Evolutionary conservation across 2,797 vertebrate genomes (phyloP).

Genomic region (Hephaestus fuliginosus): DNA sequence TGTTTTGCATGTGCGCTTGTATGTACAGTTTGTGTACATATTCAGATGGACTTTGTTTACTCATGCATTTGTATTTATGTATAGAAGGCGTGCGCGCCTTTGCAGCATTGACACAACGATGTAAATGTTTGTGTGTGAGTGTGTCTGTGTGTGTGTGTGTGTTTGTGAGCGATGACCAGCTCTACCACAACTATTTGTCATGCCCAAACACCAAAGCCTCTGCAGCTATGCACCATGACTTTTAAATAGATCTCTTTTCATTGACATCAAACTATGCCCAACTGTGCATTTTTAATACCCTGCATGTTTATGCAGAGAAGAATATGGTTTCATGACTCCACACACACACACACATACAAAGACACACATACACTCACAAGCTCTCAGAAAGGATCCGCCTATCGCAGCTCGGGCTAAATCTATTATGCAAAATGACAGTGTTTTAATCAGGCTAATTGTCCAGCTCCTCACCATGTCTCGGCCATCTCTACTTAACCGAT

Average conservation of each 20-base stretch:
- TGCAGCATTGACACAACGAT: slow-evolving; percentile 36
- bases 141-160: slow-evolving; percentile 27
- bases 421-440: slow-evolving; percentile 74
- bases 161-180: slow-evolving; percentile 63
- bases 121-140: slow-evolving; percentile 53
- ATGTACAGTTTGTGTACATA: slow-evolving; percentile 72
- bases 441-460: slow-evolving; percentile 83
- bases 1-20: slow-evolving; percentile 51
- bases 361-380: slow-evolving; percentile 5
- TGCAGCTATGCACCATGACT: slow-evolving; percentile 79
- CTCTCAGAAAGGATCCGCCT: slow-evolving; percentile 51
- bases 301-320: slow-evolving; percentile 74
- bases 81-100: slow-evolving; percentile 30
- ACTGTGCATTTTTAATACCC: slow-evolving; percentile 78
- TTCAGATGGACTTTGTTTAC: slow-evolving; percentile 60
- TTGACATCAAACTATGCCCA: slow-evolving; percentile 74
- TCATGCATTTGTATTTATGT: slow-evolving; percentile 41
- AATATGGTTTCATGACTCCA: slow-evolving; percentile 66
- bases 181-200: slow-evolving; percentile 79
- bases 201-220: slow-evolving; percentile 81
- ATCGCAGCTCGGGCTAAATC: slow-evolving; percentile 58
- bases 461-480: slow-evolving; percentile 59
- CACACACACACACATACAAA: slow-evolving; percentile 17
- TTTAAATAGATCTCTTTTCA: slow-evolving; percentile 80
- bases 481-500: slow-evolving; percentile 75